Conservation (phyloP, 2,888 invertebrate genomes). For the Agapostemon virescens region DNA sequence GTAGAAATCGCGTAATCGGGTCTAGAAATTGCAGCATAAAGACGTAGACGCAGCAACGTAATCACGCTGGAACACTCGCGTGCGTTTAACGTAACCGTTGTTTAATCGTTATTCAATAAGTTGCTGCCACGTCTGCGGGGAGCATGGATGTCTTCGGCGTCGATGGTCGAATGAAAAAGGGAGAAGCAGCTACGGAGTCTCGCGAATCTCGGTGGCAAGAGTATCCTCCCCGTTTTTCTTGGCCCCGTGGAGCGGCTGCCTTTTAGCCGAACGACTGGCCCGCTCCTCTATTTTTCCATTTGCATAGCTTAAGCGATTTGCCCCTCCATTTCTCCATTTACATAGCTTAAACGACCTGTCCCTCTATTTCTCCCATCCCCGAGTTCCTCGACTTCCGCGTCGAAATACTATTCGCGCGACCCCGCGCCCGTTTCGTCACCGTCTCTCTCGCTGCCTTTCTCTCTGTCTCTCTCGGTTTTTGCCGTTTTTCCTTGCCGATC, state of each 20-base stretch:
- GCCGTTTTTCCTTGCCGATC: constrained; percentile 18
- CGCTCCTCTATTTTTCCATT: constrained; percentile 53
- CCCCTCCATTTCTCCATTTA: constrained; percentile 54
- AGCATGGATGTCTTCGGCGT: neutral
- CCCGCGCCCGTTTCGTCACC: too few species aligned
- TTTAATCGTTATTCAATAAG: constrained; percentile 7
- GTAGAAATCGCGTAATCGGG: constrained; percentile 1
- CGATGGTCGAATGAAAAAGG: neutral
- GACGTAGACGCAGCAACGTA: neutral
- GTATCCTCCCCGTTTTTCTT: constrained; percentile 3
- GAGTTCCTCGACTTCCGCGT: constrained; percentile 26
- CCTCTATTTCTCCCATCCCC: constrained; percentile 30
- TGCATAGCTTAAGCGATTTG: constrained; percentile 59
- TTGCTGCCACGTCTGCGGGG: neutral
- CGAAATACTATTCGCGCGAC: constrained; percentile 41
- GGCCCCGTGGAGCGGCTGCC: constrained; percentile 26
- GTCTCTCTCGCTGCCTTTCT: too few species aligned
- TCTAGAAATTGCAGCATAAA: constrained; percentile 1
- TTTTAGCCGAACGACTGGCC: constrained; percentile 44
- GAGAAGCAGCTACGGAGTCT: neutral
- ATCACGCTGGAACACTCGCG: neutral
- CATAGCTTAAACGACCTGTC: constrained; percentile 52
- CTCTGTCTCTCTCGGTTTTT: too few species aligned
- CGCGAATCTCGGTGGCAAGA: neutral
- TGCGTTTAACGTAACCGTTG: neutral